Percentiles rank a stretch among this genome's conserved stretches.
Conservation (phyloP, 2,888 invertebrate species). For the Dichetophora obliterata region DNA sequence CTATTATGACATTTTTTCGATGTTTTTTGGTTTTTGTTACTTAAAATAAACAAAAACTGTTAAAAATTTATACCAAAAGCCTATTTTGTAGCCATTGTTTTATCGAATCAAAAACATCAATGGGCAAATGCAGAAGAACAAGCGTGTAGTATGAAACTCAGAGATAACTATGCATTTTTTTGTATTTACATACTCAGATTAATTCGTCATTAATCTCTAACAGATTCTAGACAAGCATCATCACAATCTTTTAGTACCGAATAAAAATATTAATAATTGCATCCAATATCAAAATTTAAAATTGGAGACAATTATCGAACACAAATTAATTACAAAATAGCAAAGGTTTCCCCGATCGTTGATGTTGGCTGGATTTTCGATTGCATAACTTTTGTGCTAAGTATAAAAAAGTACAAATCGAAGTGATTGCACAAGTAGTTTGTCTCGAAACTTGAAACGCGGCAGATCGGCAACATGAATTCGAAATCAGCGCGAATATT, state of each 20-base stretch:
- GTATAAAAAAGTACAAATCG: conserved; percentile 10
- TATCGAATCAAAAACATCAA: too few relatives aligned
- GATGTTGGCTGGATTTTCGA: not conserved
- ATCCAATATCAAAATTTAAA: not conserved
- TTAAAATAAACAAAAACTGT: too few relatives aligned
- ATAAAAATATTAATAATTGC: not conserved
- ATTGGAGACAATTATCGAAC: not conserved
- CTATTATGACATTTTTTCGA: too few relatives aligned
- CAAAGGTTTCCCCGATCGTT: not conserved
- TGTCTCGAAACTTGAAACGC: not conserved
- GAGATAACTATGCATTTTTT: too few relatives aligned
- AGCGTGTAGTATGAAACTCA: too few relatives aligned
- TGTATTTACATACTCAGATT: too few relatives aligned
- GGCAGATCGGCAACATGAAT: conserved; percentile 18
- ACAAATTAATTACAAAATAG: not conserved
- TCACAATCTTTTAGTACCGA: not conserved
- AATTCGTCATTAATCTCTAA: too few relatives aligned
- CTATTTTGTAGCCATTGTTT: too few relatives aligned
- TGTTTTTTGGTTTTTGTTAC: too few relatives aligned
- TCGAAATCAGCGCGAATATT: not conserved
- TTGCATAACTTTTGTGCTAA: not conserved
- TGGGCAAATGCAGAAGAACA: too few relatives aligned
- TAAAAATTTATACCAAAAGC: too few relatives aligned
- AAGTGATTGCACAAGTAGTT: conserved; percentile 13
- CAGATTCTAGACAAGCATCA: not conserved